Evolutionary conservation across 2,888 invertebrate species (phyloP), one percentile per base, ranked within the genome.

Genomic region (Pollenia angustigena): DNA sequence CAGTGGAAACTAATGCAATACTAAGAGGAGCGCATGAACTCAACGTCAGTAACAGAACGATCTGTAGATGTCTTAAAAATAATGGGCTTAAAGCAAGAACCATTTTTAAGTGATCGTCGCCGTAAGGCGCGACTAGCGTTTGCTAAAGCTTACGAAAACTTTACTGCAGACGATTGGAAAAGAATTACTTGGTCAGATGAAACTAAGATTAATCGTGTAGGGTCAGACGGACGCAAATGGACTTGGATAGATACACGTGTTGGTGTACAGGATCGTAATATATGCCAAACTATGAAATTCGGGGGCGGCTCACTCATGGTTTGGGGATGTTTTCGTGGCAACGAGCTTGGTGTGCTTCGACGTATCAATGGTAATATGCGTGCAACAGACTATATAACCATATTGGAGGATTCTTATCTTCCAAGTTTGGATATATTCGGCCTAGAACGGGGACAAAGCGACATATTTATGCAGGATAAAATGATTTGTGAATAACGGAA

Each of bases 261-360:
- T 23, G 2, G 23, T 23, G 2, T 23, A 23, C 23, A 23, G 2
- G 23, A 23, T 23, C 23, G 3, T 23, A 23, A 23, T 23, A 23
- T 23, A 23, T 23, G 23, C 23, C 23, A 23, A 23, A 23, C 1
- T 23, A 23, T 23, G 2, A 23, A 23, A 23, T 23, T 23, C 23
- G 46, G 64, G 12, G 44, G 64, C 0, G 64, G 18, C 16, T 64
- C 44, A 16, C 11, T 64, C 18, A 64, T 46, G 16, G 46, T 7
- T 46, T 64, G 64, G 64, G 44, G 18, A 16, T 64, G 64, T 42
- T 64, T 64, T 64, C 64, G 46, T 11, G 42, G 46, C 2, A 64
- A 64, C 18, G 44, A 64, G 46, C 42, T 64, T 46, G 46, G 18
- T 16, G 64, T 64, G 14, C 16, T 44, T 11, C 46, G 64, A 1